Evolutionary conservation across 2,797 vertebrate genomes (phyloP), one percentile per base, ranked within the genome.

Genomic region (Sparidentex hasta): DNA sequence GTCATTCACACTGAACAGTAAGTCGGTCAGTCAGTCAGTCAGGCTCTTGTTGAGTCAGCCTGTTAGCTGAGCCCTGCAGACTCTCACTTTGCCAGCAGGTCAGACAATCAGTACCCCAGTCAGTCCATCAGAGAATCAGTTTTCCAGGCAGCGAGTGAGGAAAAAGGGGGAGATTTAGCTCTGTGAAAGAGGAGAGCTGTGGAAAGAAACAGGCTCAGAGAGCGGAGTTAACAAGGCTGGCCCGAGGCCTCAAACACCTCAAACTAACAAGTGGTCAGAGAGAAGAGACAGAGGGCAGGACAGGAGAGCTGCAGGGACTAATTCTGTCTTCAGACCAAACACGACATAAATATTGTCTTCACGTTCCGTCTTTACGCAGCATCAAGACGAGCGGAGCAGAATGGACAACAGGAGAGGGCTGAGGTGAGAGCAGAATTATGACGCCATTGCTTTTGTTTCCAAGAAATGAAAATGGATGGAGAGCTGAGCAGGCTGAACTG

Each of bases 181-280:
- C 20, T 54, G 57, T 9, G 38, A 41, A 54, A 52, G n/a, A 58
- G 29, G 29, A 47, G 43, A 64, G 65, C 29, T 41, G 43, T 20
- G 46, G 55, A 71, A 52, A 56, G 74, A 27, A 41, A 80, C 38
- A 44, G 71, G 68, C 44, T 74, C 58, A 74, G 50, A 57, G 71
- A 59, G 65, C 46, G 5, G 54, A 65, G 71, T 74, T 74, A 74
- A 69, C 65, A 76, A 81, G 79, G 56, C 79, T 44, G 56, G 63
- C 79, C 67, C 11, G 11, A 55, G 56, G 67, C 72, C 55, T 47
- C 51, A 27, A 43, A 65, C 67, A 76, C 48, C 67, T 76, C 59
- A 8, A 20, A 54, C 51, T 58, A 65, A 65, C 41, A 74, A 57
- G 38, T 71, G 63, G 48, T 57, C 44, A 56, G 68, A 50, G 23